Conservation (phyloP, 2,888 invertebrate genomes). For the Griposia aprilina region DNA sequence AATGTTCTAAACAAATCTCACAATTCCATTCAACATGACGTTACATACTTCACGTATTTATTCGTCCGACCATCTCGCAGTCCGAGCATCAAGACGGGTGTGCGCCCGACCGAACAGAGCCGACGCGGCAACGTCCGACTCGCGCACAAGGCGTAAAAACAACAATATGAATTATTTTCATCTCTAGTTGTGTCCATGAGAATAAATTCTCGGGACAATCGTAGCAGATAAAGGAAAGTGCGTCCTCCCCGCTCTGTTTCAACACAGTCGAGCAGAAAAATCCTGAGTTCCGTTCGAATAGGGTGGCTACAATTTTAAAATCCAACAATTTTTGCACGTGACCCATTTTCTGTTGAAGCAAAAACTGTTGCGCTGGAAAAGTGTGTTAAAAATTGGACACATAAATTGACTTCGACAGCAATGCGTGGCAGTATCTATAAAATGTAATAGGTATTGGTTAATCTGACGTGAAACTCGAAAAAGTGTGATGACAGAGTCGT, state of each 20-base stretch:
- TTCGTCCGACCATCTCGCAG: slow-evolving; percentile 17
- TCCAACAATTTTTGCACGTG: neutral
- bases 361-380: neutral
- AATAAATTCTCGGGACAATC: slow-evolving; percentile 61
- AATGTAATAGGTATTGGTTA: neutral
- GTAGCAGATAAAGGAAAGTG: slow-evolving; percentile 64
- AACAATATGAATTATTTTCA: slow-evolving; percentile 65
- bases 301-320: slow-evolving; percentile 53
- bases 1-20: slow-evolving; percentile 4
- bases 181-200: slow-evolving; percentile 56
- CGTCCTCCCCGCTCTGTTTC: slow-evolving; percentile 65
- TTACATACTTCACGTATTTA: slow-evolving; percentile 31
- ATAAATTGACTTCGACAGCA: neutral
- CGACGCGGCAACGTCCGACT: slow-evolving; percentile 31
- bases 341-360: slow-evolving; percentile 15
- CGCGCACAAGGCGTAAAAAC: slow-evolving; percentile 51
- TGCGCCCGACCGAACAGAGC: slow-evolving; percentile 37
- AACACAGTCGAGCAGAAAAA: slow-evolving; percentile 69
- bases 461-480: neutral
- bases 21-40: slow-evolving; percentile 9
- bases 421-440: neutral
- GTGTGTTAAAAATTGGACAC: neutral
- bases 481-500: neutral
- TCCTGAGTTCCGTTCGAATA: slow-evolving; percentile 56
- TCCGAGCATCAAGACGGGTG: slow-evolving; percentile 34